phyloP scores from a whole-genome alignment of 2,797 vertebrate genomes.

The Myotis pilosus region DNA sequence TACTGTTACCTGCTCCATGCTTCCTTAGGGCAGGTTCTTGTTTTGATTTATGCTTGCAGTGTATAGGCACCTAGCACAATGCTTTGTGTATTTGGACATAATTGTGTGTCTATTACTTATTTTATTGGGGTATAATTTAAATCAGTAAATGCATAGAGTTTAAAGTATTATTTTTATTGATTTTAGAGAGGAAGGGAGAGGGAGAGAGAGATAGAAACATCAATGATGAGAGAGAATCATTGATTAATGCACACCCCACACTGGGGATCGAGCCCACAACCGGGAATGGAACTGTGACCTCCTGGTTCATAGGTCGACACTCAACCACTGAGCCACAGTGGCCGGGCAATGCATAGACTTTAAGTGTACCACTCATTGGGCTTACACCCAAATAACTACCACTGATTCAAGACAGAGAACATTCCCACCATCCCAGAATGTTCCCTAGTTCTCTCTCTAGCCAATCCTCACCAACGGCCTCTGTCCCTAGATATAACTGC shows the following conservation, averaged over 20 bases:
- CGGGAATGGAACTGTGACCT: no score
- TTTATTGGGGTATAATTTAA: neutral
- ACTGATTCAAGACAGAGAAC: neutral
- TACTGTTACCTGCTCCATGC: neutral
- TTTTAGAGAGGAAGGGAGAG: no score
- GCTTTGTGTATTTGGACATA: neutral
- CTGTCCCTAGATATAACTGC: neutral
- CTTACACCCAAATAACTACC: neutral
- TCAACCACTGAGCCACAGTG: no score
- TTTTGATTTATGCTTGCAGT: neutral
- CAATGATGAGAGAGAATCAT: no score
- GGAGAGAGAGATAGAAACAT: no score
- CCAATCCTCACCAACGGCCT: neutral
- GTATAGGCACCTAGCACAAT: neutral
- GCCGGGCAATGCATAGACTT: neutral
- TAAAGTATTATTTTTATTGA: no score
- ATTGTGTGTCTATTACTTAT: neutral
- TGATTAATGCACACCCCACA: no score
- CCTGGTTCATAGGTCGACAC: no score
- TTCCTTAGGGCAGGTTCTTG: neutral
- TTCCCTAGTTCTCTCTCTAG: neutral
- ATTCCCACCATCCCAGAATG: neutral
- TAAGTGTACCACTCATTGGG: neutral
- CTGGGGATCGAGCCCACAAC: no score
- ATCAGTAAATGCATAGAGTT: neutral